A percentile compares a stretch with the other conserved stretches of the same genome.
Evolutionary conservation across 2,113 vertebrate species (phyloP).

Genomic region (Peromyscus leucopus): DNA sequence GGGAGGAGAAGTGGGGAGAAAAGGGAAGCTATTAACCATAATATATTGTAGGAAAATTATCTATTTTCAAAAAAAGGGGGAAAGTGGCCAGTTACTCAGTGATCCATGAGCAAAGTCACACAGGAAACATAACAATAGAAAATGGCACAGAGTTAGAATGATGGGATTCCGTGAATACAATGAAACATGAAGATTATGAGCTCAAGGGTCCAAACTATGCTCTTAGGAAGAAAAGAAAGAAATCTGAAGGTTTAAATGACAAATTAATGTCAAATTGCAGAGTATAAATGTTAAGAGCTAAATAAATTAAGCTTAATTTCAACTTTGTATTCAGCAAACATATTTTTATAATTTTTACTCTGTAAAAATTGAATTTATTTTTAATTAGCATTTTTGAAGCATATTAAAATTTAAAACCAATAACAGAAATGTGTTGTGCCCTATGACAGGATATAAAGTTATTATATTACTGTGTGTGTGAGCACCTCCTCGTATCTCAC

Average conservation of each 20-base stretch:
- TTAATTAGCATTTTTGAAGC: neutral
- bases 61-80: neutral
- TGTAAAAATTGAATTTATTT: neutral
- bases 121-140: conserved; percentile 73
- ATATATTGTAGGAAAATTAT: neutral
- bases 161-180: conserved; percentile 57
- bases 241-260: conserved; percentile 7
- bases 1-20: neutral
- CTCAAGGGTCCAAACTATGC: conserved; percentile 72
- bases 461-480: neutral
- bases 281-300: neutral
- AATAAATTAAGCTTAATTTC: neutral
- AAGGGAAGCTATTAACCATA: neutral
- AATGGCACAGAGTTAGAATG: conserved; percentile 74
- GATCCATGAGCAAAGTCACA: conserved; percentile 80
- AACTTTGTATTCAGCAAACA: neutral
- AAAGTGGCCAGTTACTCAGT: conserved; percentile 62
- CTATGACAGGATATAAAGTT: neutral
- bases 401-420: neutral
- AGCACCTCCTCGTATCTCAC: neutral
- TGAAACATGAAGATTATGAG: conserved; percentile 75
- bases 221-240: conserved; percentile 58
- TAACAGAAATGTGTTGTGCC: neutral
- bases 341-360: neutral
- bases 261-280: conserved; percentile 63